Evolutionary conservation across 2,797 vertebrate genomes (phyloP), one percentile per base, ranked within the genome.

Genomic region (Lutjanus campechanus): DNA sequence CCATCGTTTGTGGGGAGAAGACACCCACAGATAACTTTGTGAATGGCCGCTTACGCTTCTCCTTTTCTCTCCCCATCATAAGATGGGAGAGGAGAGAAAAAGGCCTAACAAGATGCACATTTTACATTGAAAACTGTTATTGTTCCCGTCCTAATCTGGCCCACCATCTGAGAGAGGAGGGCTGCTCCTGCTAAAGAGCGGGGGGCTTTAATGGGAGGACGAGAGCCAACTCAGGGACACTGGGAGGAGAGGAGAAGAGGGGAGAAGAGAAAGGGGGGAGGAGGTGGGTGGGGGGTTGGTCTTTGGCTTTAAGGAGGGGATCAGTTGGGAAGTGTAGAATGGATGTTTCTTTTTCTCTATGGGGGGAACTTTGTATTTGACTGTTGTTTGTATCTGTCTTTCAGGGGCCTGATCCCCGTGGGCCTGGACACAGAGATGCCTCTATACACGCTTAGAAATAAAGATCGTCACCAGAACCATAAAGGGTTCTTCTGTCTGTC

Each of bases 301-400:
- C 96, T 96, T 96, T 89, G 87, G 92, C 88, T 92, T 93, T 92
- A 87, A 83, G 88, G 89, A 87, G 94, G 93, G 95, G 96, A 98
- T 97, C 97, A 98, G 97, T 97, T 96, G 96, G 96, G 97, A 98
- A 97, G 96, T 98, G 96, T 96, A 98, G 97, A 98, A 98, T 97
- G 96, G 96, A 97, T 98, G 96, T 97, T 98, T 97, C 96, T 97
- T 96, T 97, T 95, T 97, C 95, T 95, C 94, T 84, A 84, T 90
- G 88, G 91, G 96, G 95, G 89, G 96, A 96, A 94, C 93, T 93
- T 97, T 98, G 97, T 96, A 96, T 97, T 96, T 97, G 97, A 97
- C 96, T 96, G 97, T 97, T 97, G 97, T 97, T 98, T 98, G 96
- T 98, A 97, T 97, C 97, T 97, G 97, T 97, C 97, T 98, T 96